Evolutionary conservation across 2,113 vertebrate species (phyloP), one percentile per base, ranked within the genome.

Genomic region (Siniperca knerii): DNA sequence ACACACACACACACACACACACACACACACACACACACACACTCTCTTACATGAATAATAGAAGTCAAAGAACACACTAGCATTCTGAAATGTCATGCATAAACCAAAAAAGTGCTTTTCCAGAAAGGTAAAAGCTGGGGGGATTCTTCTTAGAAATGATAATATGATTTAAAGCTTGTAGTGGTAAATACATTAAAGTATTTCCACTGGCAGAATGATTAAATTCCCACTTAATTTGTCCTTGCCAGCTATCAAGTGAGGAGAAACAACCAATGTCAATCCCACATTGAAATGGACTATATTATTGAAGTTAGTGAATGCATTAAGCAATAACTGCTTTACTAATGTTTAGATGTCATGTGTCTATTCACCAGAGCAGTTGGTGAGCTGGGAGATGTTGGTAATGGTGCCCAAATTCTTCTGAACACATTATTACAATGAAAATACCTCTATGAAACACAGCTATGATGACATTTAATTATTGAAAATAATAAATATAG

Each of bases 21-120:
- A 29, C 29, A 29, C 29, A 88, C 65, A 84, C 44, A 73, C 84
- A 87, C 58, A 85, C 68, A 72, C 67, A 86, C 83, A 81, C 75
- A 85, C 29, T 29, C 29, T 29, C 74, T 16, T 7, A 21, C 48
- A 92, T 89, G 35, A 93, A 94, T 88, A 92, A 92, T 87, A 71
- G 54, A 93, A 74, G 42, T 21, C 18, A 1, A 46, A 0, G 83
- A 57, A 78, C 40, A 57, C 58, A 75, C n/a, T 0, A 66, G 86
- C 79, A 82, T 57, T 60, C 25, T 74, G 71, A 73, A 88, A 66
- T 42, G 46, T 42, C 70, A 68, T 75, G 75, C 83, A 85, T 87
- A 75, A 89, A 82, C 35, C 16, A 88, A 87, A 88, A 75, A 4
- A 18, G 8, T 10, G 70, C 33, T 64, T 73, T 75, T 77, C 7